Base-by-base conservation (phyloP, 2,113 vertebrate species). In the Cichladusa arquata region DNA sequence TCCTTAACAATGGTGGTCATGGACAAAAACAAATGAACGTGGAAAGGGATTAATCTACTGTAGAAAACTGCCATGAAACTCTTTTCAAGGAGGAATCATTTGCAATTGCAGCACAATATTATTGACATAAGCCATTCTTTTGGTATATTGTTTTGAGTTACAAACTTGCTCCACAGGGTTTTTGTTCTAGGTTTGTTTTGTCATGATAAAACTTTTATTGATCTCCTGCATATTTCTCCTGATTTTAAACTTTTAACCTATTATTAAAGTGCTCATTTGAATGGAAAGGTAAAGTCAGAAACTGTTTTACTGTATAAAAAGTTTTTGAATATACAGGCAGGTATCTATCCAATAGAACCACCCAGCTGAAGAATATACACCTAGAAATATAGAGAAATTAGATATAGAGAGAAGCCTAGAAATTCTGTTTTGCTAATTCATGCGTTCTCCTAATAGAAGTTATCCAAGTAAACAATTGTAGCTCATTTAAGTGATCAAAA, bases 181-280 rank as follows among this genome's bases (percentile, higher is more conserved):
- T 92, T 80, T 88, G 57, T 76, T 70, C 47, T 44, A 53, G 69
- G 61, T 85, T 92, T 93, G 50, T 78, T 97, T 95, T 91, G 54
- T 94, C 51, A 60, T 50, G 51, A 42, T 87, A 91, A 90, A 96
- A 78, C 54, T 82, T 93, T n/a, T 8, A 80, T 29, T 96, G 65
- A 78, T 85, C 51, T 70, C 38, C 58, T 40, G 45, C n/a, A 58
- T 34, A 36, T 88, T 91, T 93, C 36, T 40, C 15, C 23, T 58
- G 42, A 51, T 72, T 90, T 67, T 92, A 77, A 13, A 80, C 60
- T 92, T 93, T 33, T 74, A 72, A 92, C 91, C 80, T 94, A 81
- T 95, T 96, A 91, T 92, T 95, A 47, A 96, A 82, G 48, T 61
- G 18, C 29, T 86, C 65, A 81, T 80, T 93, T 96, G 56, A 93